These are phyloP conservation scores for Anhinga rufa DNA, from an alignment of 2,113 vertebrate species.

Conservation along the genomic window DNA sequence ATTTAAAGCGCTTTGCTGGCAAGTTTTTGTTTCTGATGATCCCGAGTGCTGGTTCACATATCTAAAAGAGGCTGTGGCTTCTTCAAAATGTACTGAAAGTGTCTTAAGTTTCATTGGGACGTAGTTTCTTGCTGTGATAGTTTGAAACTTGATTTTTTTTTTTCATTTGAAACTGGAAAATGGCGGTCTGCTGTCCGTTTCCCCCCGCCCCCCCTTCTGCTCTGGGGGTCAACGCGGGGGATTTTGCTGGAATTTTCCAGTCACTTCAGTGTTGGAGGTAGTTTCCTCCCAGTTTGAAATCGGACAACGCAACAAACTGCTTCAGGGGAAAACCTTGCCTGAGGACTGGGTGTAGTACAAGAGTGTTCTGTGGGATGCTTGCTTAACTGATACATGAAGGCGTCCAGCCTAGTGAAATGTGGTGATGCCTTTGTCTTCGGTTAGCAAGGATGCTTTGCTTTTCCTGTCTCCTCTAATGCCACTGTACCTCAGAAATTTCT, in stretches of 20 bases:
- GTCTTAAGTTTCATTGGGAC: not conserved
- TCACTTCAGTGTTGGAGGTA: not conserved
- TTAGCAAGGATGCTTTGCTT: not conserved
- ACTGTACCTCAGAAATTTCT: not conserved
- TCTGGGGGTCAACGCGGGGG: not conserved
- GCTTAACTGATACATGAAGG: not conserved
- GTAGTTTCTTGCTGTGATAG: not conserved
- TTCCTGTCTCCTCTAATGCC: not conserved
- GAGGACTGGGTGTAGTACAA: not conserved
- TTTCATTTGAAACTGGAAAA: not conserved
- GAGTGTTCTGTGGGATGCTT: not conserved
- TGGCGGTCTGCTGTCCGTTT: not conserved
- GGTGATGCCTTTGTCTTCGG: not conserved
- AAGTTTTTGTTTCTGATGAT: not conserved
- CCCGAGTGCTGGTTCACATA: not conserved
- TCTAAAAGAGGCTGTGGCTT: not conserved
- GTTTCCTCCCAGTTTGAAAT: not conserved
- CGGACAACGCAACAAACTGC: not conserved
- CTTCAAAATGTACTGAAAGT: not conserved
- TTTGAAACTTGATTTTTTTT: not conserved
- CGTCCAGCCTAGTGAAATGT: not conserved
- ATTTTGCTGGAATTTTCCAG: conserved; percentile 43
- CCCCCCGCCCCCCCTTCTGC: not conserved
- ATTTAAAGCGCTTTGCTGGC: not conserved
- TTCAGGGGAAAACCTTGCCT: not conserved